These are phyloP conservation scores for Microcebus ravelobensis DNA, from an alignment of 2,113 vertebrate species.

Conservation along the genomic window DNA sequence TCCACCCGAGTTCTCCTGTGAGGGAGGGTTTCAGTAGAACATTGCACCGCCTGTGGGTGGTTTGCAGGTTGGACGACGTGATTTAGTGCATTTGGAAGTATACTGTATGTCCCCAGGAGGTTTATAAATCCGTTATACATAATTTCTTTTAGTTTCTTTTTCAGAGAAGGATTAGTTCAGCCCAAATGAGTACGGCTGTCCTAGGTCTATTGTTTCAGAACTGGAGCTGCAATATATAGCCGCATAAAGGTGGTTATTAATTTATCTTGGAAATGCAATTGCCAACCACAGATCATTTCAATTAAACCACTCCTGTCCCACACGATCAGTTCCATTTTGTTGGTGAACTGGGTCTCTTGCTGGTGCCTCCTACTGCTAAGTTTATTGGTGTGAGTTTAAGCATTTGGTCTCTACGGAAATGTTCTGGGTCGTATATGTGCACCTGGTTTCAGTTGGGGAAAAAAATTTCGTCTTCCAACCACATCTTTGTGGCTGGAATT, in stretches of 20 bases:
- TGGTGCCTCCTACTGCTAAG: neutral
- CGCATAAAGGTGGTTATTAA: neutral
- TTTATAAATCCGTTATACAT: slow-evolving; percentile 41
- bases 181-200: neutral
- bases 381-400: neutral
- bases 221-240: neutral
- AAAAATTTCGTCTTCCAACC: neutral
- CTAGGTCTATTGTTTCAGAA: neutral
- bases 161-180: slow-evolving; percentile 28
- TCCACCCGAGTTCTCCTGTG: neutral
- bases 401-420: neutral
- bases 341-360: neutral
- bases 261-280: neutral
- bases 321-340: neutral
- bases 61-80: slow-evolving; percentile 7
- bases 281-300: neutral
- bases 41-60: neutral
- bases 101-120: neutral
- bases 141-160: slow-evolving; percentile 53
- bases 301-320: neutral
- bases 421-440: neutral
- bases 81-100: neutral
- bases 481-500: neutral
- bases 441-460: slow-evolving; percentile 50
- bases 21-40: neutral